phyloP scores from a whole-genome alignment of 2,888 invertebrate species.

The Lasioglossum calceatum region DNA sequence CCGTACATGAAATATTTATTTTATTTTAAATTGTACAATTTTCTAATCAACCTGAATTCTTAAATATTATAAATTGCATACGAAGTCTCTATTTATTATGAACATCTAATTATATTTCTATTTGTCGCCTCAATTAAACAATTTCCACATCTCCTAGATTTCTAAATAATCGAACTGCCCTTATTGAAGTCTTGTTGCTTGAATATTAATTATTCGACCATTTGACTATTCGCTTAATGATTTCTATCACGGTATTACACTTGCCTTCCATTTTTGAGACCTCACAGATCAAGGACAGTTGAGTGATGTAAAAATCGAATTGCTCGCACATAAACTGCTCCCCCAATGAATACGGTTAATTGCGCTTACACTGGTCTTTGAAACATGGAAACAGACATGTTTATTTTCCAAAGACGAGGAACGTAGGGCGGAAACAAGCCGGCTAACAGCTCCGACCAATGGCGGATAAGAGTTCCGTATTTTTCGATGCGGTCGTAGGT shows the following conservation, averaged over 20 bases:
- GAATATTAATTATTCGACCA: background rate
- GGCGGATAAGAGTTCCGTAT: background rate
- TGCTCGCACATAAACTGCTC: background rate
- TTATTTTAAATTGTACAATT: background rate
- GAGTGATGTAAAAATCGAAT: background rate
- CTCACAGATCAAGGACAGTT: background rate
- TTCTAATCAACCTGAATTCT: background rate
- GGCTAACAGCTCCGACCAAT: background rate
- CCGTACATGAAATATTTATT: background rate
- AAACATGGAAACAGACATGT: background rate
- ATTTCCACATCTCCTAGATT: background rate
- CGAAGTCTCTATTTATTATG: too few relatives aligned
- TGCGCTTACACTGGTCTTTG: background rate
- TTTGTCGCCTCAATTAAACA: too few relatives aligned
- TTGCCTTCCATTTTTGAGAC: too few relatives aligned
- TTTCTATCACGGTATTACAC: background rate
- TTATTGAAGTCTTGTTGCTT: too few relatives aligned
- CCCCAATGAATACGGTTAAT: background rate
- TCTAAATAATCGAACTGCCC: background rate
- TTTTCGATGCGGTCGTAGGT: constrained; percentile 22
- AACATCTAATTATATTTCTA: too few relatives aligned
- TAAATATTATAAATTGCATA: background rate
- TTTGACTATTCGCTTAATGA: background rate
- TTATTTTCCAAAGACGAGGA: background rate
- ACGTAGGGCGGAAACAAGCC: background rate